These are phyloP conservation scores for Sweltsa coloradensis DNA, from an alignment of 1,140 invertebrate genomes.

Conservation along the genomic window DNA sequence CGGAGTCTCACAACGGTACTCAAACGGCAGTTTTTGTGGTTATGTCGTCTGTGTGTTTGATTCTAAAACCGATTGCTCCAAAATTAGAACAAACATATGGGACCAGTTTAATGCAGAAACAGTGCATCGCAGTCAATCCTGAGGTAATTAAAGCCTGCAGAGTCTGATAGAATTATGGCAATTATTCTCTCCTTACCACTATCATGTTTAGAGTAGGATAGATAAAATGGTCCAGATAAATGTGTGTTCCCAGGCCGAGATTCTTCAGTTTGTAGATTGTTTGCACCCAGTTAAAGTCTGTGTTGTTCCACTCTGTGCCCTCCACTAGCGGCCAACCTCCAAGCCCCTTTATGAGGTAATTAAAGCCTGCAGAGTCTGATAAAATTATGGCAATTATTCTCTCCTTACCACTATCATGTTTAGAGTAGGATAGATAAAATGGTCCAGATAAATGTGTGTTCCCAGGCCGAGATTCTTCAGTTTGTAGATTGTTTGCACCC, in stretches of 20 bases:
- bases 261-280: constrained; percentile 67
- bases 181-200: too few species aligned
- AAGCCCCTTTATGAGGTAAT: constrained; percentile 76
- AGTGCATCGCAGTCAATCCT: too few species aligned
- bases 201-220: too few species aligned
- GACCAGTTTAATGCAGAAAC: too few species aligned
- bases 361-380: constrained; percentile 78
- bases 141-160: constrained; percentile 87
- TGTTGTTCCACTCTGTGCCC: constrained; percentile 58
- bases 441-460: constrained; percentile 84
- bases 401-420: too few species aligned
- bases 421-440: too few species aligned
- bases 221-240: constrained; percentile 87
- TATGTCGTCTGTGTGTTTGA: too few species aligned
- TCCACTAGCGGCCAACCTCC: constrained; percentile 70
- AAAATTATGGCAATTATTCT: too few species aligned
- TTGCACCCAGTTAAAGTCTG: constrained; percentile 65
- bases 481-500: constrained; percentile 70
- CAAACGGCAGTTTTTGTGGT: too few species aligned
- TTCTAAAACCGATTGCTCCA: too few species aligned
- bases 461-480: constrained; percentile 70
- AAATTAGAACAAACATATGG: too few species aligned
- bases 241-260: constrained; percentile 76
- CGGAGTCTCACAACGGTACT: too few species aligned
- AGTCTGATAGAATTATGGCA: constrained; percentile 77